Base-by-base conservation (phyloP, 2,797 vertebrate species). In the Brotula barbata region DNA sequence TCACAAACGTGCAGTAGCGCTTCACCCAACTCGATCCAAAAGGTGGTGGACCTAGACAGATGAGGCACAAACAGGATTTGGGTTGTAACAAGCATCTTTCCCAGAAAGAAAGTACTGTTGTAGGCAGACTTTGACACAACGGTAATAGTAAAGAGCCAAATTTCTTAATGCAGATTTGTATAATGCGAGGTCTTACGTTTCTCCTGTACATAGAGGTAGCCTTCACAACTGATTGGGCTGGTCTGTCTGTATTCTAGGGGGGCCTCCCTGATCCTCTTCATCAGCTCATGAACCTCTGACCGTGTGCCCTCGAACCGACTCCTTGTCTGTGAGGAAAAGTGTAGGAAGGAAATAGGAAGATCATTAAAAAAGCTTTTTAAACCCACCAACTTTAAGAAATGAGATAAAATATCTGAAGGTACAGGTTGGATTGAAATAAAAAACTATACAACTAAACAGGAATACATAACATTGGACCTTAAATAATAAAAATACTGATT, bases 21-120 rank as follows among this genome's bases (percentile, higher is more conserved):
- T 99, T 98, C 58, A 98, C 95, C 97, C 97, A 99, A 23, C 94
- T 99, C 75, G 96, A 99, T 59, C 97, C 96, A 65, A 99, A 99
- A 0, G 97, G 97, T 63, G 96, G 94, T 3, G 97, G 96, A 53
- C 97, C 97, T 99, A 73, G 49, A 22, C 6, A 64, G 14, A 53
- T 20, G 28, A 20, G 17, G 36, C 8, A 53, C 13, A 37, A 14
- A 10, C 34, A 36, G 34, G 13, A 5, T 36, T 36, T 6, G 13
- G 13, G n/a, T n/a, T n/a, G n/a, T n/a, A n/a, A n/a, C n/a, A n/a
- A n/a, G n/a, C n/a, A n/a, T n/a, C n/a, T 36, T 36, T 36, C 34
- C 8, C 34, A 11, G 34, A 36, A 36, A 36, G 34, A 36, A 11
- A 36, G 34, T 36, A 11, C 13, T 36, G 34, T 12, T 36, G 34